Evolutionary conservation across 2,797 vertebrate species (phyloP).

Genomic region (Pipistrellus nathusii): DNA sequence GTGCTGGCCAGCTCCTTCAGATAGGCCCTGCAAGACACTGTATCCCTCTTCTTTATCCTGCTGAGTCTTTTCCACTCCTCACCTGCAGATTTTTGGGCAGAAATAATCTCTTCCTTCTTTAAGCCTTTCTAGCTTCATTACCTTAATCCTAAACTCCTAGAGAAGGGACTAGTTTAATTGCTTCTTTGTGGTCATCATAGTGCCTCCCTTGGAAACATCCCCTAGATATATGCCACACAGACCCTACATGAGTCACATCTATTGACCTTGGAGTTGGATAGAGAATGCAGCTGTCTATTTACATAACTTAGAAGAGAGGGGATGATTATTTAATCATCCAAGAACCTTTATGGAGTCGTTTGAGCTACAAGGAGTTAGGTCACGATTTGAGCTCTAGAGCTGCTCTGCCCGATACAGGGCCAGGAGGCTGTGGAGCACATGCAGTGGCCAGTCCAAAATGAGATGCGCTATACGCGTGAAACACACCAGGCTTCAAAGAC

Average conservation of each 20-base stretch:
- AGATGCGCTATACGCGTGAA: rapidly evolving
- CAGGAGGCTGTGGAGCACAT: too few species aligned
- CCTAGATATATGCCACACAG: background rate
- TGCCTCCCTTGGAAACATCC: background rate
- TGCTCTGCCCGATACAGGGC: rapidly evolving
- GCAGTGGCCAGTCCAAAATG: background rate
- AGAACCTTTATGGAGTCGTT: background rate
- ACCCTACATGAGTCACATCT: background rate
- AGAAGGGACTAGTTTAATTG: background rate
- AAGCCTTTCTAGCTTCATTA: too few species aligned
- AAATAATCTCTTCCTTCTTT: background rate
- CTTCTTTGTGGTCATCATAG: background rate
- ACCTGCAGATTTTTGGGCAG: background rate
- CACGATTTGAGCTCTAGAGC: background rate
- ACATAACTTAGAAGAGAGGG: background rate
- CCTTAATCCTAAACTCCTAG: background rate
- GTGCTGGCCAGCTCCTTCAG: too few species aligned
- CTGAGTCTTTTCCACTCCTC: background rate
- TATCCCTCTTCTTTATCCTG: rapidly evolving
- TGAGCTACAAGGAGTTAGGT: background rate
- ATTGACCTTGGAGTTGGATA: too few species aligned
- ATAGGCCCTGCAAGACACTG: background rate
- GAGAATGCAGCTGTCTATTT: background rate
- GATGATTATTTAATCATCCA: background rate
- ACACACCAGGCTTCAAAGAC: background rate